Conservation (phyloP, 2,888 invertebrate species). For the Lutraria lutraria region DNA sequence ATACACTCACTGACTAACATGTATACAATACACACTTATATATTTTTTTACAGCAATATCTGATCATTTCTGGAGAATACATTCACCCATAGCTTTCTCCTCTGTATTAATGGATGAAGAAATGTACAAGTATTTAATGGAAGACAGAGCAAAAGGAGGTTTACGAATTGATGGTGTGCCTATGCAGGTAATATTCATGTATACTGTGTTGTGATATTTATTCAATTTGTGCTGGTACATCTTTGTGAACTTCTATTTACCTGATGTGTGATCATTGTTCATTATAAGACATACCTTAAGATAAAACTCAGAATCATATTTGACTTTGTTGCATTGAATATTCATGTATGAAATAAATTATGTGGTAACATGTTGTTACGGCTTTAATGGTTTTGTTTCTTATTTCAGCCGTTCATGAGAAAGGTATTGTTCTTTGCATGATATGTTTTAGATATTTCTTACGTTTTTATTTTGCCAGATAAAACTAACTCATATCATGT, state of each 20-base stretch:
- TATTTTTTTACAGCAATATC: conserved; percentile 77
- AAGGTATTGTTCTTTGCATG: conserved; percentile 12
- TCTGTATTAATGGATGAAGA: conserved; percentile 80
- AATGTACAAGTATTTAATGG: conserved; percentile 79
- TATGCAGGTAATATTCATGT: conserved; percentile 79
- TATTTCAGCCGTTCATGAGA: background rate
- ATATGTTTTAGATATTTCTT: background rate
- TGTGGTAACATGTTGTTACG: background rate
- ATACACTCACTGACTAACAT: too few species aligned
- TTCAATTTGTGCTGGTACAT: background rate
- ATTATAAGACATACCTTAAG: too few species aligned
- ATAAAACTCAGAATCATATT: too few species aligned
- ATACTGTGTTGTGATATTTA: background rate
- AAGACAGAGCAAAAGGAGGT: conserved; percentile 76
- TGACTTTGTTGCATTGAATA: too few species aligned
- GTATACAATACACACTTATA: too few species aligned
- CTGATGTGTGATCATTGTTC: too few species aligned
- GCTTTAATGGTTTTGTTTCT: background rate
- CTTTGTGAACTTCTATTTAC: background rate
- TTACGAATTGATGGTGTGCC: conserved; percentile 81
- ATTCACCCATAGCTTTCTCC: conserved; percentile 82
- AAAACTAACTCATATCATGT: background rate
- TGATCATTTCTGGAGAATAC: conserved; percentile 83
- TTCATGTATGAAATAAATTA: too few species aligned
- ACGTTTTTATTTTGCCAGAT: background rate